Base-by-base conservation (phyloP, 2,797 vertebrate species). In the Orientallactaga sibirica region DNA sequence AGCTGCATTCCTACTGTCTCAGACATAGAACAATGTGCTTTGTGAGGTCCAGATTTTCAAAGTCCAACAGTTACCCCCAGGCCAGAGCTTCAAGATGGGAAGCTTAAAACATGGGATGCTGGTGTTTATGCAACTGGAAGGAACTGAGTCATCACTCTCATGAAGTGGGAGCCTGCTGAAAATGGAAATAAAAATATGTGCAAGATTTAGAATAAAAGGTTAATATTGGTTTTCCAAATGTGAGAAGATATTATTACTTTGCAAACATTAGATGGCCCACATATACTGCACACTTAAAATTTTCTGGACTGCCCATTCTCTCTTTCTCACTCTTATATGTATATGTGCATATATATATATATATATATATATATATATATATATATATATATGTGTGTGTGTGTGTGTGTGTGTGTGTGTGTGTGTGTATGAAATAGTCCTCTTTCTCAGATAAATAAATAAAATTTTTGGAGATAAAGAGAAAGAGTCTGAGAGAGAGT, bases 81-180 rank as follows among this genome's bases (percentile, higher is more conserved):
- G 70, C 11, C 41, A 24, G 2, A 5, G 37, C 16, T 86, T 41
- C 64, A 7, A 62, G 58, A 75, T 9, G 9, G 2, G 14, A n/a
- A 37, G 22, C 41, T 2, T 18, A 5, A n/a, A 24, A 4, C 8
- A 5, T 4, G 12, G 19, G 6, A 7, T 11, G 15, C 3, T 1
- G 3, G 3, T 18, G 37, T 70, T 27, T 8, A 7, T 9, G 5
- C 7, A 67, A 74, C 16, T 2, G 19, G 41, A 73, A 41, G 37
- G 0, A 20, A 1, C 1, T 2, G 0, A 16, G 15, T 3, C 61
- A 24, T 41, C 6, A n/a, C 4, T 20, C 48, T 29, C 0, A 0
- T 2, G 64, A 37, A 3, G 61, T 14, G 71, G 61, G 88, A 76
- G 27, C 8, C 16, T 76, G 20, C 6, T 66, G 24, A 2, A 64